Conservation (phyloP, 2,113 vertebrate species). For the Chionomys nivalis region DNA sequence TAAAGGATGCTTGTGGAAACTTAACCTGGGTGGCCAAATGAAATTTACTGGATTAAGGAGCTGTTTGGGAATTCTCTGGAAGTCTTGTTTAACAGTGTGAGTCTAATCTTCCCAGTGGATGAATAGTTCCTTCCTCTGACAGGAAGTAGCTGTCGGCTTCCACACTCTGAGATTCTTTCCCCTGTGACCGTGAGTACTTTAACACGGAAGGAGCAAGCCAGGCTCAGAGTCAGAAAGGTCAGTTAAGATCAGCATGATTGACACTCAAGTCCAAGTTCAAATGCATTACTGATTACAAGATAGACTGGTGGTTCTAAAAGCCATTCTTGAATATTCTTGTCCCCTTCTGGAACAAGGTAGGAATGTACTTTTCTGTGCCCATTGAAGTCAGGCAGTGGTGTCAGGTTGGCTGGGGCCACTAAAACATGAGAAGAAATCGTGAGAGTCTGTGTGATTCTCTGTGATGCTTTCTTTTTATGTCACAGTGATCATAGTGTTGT, state of each 20-base stretch:
- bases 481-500: not conserved
- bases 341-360: not conserved
- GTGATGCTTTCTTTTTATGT: not conserved
- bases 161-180: not conserved
- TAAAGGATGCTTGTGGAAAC: not conserved
- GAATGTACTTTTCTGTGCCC: not conserved
- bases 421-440: not conserved
- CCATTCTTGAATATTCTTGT: not conserved
- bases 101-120: slow-evolving; percentile 45
- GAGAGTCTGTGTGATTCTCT: not conserved
- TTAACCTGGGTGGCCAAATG: not conserved
- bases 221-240: not conserved
- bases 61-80: slow-evolving; percentile 46
- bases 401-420: not conserved
- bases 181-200: not conserved
- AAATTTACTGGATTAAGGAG: not conserved
- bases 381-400: not conserved
- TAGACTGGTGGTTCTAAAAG: not conserved
- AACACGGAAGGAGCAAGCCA: not conserved
- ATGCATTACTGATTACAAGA: not conserved
- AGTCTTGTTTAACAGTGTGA: slow-evolving; percentile 28
- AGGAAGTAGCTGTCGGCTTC: slow-evolving; percentile 54
- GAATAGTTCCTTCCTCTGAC: slow-evolving; percentile 67
- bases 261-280: not conserved
- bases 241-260: slow-evolving; percentile 39